Evolutionary conservation across 1,140 invertebrate species (phyloP).

Genomic region (Neoseiulus cucumeris): DNA sequence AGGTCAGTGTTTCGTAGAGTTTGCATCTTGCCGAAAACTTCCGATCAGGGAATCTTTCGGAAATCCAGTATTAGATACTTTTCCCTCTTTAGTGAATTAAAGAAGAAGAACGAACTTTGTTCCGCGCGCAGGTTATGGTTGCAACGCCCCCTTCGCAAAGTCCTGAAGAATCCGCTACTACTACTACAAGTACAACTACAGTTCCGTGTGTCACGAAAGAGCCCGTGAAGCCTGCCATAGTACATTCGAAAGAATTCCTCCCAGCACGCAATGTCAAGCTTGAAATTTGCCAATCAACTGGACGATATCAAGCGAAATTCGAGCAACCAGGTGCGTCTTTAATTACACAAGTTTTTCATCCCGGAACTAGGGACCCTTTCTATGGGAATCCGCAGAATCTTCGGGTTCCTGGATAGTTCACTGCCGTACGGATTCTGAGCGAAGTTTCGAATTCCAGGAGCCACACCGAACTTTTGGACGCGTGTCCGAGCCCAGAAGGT

Average conservation of each 20-base stretch:
- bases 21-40: background rate
- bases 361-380: background rate
- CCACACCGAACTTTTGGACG: slow-evolving; percentile 47
- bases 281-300: background rate
- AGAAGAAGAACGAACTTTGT: no score
- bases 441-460: background rate
- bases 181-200: slow-evolving; percentile 15
- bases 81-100: no score
- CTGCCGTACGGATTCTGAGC: no score
- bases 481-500: slow-evolving; percentile 47
- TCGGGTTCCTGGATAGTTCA: no score
- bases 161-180: background rate
- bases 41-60: background rate
- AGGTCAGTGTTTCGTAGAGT: slow-evolving; percentile 44
- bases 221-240: background rate
- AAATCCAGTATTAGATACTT: background rate
- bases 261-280: background rate
- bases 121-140: background rate
- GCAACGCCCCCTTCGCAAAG: background rate
- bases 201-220: background rate
- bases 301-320: slow-evolving; percentile 2
- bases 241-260: background rate
- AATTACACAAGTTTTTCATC: background rate
- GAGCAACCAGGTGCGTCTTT: slow-evolving; percentile 4
- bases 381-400: no score